phyloP scores from a whole-genome alignment of 2,888 invertebrate genomes.

The Polydrusus pterygomalis region DNA sequence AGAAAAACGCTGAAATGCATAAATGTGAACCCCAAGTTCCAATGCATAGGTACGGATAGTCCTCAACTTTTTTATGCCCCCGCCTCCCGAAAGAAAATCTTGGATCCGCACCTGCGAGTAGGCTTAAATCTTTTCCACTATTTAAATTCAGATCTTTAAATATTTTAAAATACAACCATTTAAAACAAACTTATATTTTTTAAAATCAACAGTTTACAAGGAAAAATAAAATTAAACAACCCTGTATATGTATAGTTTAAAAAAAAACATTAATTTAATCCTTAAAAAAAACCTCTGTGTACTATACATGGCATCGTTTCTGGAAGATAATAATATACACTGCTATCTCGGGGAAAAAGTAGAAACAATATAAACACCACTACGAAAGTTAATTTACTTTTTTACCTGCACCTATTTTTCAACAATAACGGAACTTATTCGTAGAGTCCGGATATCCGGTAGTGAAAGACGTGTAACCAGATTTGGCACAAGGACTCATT shows the following conservation, averaged over 20 bases:
- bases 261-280: too few species aligned
- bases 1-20: too few species aligned
- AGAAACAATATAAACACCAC: slow-evolving; percentile 1
- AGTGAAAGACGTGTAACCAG: too few species aligned
- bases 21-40: too few species aligned
- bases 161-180: neutral
- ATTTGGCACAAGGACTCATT: too few species aligned
- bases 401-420: slow-evolving; percentile 31
- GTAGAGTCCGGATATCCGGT: too few species aligned
- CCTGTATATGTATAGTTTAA: neutral
- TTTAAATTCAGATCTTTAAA: too few species aligned
- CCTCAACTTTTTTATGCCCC: too few species aligned
- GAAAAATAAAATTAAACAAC: slow-evolving; percentile 11
- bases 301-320: slow-evolving; percentile 8
- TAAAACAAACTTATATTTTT: slow-evolving; percentile 15
- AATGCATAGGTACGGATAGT: too few species aligned
- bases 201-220: neutral
- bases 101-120: too few species aligned
- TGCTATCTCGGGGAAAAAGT: neutral
- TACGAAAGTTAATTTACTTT: neutral
- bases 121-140: too few species aligned
- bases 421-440: slow-evolving; percentile 27
- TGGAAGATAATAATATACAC: slow-evolving; percentile 9
- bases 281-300: slow-evolving; percentile 11
- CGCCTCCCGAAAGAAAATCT: too few species aligned